Base-by-base conservation (phyloP, 1,140 invertebrate genomes). In the Rhopalosiphum maidis region DNA sequence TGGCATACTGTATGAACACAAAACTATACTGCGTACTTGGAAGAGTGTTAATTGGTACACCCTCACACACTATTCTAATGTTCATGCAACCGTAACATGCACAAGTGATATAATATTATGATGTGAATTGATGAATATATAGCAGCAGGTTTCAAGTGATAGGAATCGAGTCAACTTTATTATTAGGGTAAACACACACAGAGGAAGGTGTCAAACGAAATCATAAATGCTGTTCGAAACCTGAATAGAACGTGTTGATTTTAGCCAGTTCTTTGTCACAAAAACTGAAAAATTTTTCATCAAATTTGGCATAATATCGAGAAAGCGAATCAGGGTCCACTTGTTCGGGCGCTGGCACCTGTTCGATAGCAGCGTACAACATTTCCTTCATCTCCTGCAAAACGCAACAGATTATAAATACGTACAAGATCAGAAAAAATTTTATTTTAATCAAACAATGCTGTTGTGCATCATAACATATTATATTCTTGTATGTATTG, bases 191-290 rank as follows among this genome's bases (percentile, higher is more conserved):
- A 30, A 91, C 37, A 77, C 48, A 43, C 55, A 91, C 60, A 41
- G 37, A 43, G 18, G 6, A 11, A n/a, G 68, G 77, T 51, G 43
- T 93, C 48, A 93, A 93, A 93, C 82, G 43, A 51, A 37, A 93
- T 93, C 41, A 25, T 91, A 90, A 87, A 77, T 87, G 46, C 82
- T 48, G 77, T 93, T 54, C 54, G 83, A 95, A 96, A 98, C 98
- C 98, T 95, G 98, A 98, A 95, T 98, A 99, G 95, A 99, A 99
- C 92, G 98, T 99, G 94, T 99, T 99, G 86, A 99, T 99, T 96
- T 99, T 99, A 94, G 98, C 97, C 23, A 99, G 95, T 96, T 99
- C 98, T 95, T 98, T 98, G 95, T 99, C 98, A 96, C 98, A 99
- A 94, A 98, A 99, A 94, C 98, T 97, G 95, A 99, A 99, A 95